Conservation (phyloP, 1,140 invertebrate species). For the Cotesia vestalis region DNA sequence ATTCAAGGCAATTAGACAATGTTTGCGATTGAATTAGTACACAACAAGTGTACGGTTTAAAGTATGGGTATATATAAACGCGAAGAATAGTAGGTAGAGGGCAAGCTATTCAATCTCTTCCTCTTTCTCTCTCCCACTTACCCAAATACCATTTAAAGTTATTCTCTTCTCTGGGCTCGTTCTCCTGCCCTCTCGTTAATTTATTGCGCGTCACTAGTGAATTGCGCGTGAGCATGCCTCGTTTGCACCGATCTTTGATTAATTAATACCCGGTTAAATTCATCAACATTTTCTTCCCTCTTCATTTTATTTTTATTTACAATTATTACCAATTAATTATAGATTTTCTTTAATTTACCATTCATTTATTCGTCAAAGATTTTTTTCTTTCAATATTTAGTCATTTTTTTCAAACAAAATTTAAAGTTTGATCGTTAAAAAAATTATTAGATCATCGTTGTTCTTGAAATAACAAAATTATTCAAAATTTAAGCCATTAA, state of each 20-base stretch:
- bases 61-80: too few species aligned
- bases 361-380: too few species aligned
- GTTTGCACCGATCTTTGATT: slow-evolving; percentile 1
- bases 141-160: too few species aligned
- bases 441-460: too few species aligned
- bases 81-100: not conserved
- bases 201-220: not conserved
- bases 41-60: not conserved
- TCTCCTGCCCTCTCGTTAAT: not conserved
- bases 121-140: not conserved
- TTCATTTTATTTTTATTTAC: not conserved
- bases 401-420: too few species aligned
- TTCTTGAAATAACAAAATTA: too few species aligned
- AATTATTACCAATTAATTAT: not conserved
- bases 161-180: too few species aligned
- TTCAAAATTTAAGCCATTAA: too few species aligned
- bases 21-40: slow-evolving; percentile 4
- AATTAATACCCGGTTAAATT: slow-evolving; percentile 4
- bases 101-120: slow-evolving; percentile 8
- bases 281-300: not conserved
- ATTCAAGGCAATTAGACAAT: not conserved
- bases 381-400: too few species aligned
- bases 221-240: slow-evolving; percentile 5
- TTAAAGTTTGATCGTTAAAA: too few species aligned
- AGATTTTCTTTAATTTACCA: too few species aligned